Evolutionary conservation across 2,797 vertebrate species (phyloP), one percentile per base, ranked within the genome.

Genomic region (Knipowitschia caucasica): DNA sequence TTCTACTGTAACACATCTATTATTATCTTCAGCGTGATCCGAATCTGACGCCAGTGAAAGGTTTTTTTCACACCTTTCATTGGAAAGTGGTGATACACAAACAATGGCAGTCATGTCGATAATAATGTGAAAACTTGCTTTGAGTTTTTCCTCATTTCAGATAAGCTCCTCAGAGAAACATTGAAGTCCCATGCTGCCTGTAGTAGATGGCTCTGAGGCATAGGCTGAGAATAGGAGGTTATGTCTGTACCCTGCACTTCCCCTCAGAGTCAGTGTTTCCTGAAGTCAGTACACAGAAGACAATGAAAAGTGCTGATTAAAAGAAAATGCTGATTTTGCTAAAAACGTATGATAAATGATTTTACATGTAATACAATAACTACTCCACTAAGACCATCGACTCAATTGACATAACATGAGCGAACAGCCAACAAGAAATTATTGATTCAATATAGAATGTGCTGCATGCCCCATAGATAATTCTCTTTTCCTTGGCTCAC

Each of bases 201-300:
- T 50, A 61, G 62, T 62, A 42, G 53, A 78, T 80, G 68, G 66
- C 63, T 63, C 36, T 50, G 56, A 74, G 69, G 70, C 69, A 65
- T 36, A 42, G 69, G 45, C 74, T 64, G 75, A 78, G 83, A 80
- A 71, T 38, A 6, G 57, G 64, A 60, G 63, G 30, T 60, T 47
- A 51, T 69, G 62, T 83, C 77, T 74, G 69, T 76, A 79, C 69
- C 47, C 50, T 27, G 30, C 52, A 38, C 39, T 78, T 70, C 79
- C 76, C 77, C 63, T 79, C 64, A 26, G 40, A 24, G 40, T 59
- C 50, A 18, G 17, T 60, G 42, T 26, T 7, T 56, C 62, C 64
- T 83, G 77, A 85, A 56, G 25, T 38, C 62, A 36, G 49, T 35
- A 24, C 15, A 39, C 24, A 33, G 47, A 35, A 20, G 24, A n/a